Base-by-base conservation (phyloP, 2,797 vertebrate species). In the Eospalax fontanierii region DNA sequence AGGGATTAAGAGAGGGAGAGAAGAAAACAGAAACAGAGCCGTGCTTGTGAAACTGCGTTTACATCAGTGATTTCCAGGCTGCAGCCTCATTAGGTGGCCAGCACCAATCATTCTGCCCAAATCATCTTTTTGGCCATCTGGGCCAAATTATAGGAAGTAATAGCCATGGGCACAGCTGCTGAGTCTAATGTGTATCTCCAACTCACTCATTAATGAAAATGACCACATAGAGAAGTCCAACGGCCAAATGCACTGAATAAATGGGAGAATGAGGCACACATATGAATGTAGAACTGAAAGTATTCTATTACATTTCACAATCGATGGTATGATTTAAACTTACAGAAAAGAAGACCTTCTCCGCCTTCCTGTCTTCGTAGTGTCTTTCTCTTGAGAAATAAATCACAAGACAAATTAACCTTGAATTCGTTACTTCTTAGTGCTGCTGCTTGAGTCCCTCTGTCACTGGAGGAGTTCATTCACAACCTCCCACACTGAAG, bases 121-220 rank as follows among this genome's bases (percentile, higher is more conserved):
- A 90, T 94, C 81, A 93, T 96, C 93, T 79, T 84, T 94, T 89
- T 87, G 84, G 26, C 97, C 96, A 96, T 94, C 87, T 97, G 96
- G 90, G 86, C 78, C 90, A 95, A 73, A 94, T 97, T 96, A 83
- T 80, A 83, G 93, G 92, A 85, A 90, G 84, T 86, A 94, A 95
- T 96, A 74, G 82, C 80, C 76, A 82, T 80, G 92, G 81, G 61
- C 89, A 90, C 96, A 97, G 90, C 93, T 95, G 93, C 95, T 70
- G 90, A 90, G 65, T 86, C 66, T 91, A 95, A 83, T 94, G 71
- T 96, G 90, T 82, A 46, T 95, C 93, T 95, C 89, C 96, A 95
- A 93, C 80, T 91, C 24, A 4, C 68, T 15, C 82, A 71, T 96
- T 94, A 85, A 92, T 91, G 85, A 59, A 95, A 95, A 88, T 88